A percentile compares a stretch with the other conserved stretches of the same genome.
phyloP scores from a whole-genome alignment of 2,888 invertebrate genomes.

The Lamproptera curius region DNA sequence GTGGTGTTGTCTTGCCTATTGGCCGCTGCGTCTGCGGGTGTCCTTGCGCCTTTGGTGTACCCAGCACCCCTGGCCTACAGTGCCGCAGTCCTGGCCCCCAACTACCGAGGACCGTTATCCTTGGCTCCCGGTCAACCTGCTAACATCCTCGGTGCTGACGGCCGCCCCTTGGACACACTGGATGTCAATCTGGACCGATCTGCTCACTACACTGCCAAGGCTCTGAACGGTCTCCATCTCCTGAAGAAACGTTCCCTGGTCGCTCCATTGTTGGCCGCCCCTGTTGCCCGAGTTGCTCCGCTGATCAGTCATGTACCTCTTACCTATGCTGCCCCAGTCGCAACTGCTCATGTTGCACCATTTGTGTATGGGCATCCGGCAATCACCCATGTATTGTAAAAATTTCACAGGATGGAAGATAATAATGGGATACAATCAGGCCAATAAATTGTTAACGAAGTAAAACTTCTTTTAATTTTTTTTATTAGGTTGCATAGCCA shows the following conservation, averaged over 20 bases:
- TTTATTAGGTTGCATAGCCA: no score
- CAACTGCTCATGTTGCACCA: slow-evolving; percentile 28
- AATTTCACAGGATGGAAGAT: no score
- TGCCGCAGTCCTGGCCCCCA: slow-evolving; percentile 39
- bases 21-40: slow-evolving; percentile 73
- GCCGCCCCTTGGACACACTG: slow-evolving; percentile 65
- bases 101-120: slow-evolving; percentile 64
- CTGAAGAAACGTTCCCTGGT: slow-evolving; percentile 48
- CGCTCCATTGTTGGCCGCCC: slow-evolving; percentile 27
- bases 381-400: slow-evolving; percentile 6
- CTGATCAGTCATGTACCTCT: slow-evolving; percentile 30
- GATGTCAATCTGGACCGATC: slow-evolving; percentile 69
- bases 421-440: no score
- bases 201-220: slow-evolving; percentile 62
- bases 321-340: slow-evolving; percentile 24
- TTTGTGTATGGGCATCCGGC: slow-evolving; percentile 1
- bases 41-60: slow-evolving; percentile 33
- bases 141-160: slow-evolving; percentile 59
- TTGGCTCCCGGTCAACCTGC: slow-evolving; percentile 68
- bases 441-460: no score
- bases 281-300: slow-evolving; percentile 32
- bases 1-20: slow-evolving; percentile 81
- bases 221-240: slow-evolving; percentile 47
- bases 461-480: no score
- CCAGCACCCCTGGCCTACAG: slow-evolving; percentile 37